Evolutionary conservation across 2,113 vertebrate species (phyloP).

Genomic region (Cyanistes caeruleus): DNA sequence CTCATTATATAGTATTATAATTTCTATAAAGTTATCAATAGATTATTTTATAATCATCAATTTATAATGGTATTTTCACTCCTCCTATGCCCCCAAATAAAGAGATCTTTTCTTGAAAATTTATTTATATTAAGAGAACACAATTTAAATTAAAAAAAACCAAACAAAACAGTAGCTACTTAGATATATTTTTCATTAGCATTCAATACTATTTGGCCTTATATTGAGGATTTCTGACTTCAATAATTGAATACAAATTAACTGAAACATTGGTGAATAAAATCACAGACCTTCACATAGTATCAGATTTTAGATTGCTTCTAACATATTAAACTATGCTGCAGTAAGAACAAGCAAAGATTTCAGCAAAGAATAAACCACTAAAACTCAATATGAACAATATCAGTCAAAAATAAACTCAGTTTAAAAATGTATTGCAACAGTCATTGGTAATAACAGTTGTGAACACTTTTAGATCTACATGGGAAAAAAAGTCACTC

Average conservation of each 20-base stretch:
- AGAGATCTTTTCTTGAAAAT: background rate
- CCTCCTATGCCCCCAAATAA: background rate
- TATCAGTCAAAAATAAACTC: background rate
- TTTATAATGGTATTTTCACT: background rate
- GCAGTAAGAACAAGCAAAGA: background rate
- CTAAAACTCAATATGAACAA: background rate
- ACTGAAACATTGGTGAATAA: background rate
- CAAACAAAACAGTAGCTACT: background rate
- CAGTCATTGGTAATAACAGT: background rate
- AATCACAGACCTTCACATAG: background rate
- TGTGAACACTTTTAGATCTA: background rate
- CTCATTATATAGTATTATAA: background rate
- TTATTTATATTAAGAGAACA: background rate
- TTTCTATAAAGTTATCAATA: background rate
- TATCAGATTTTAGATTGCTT: background rate
- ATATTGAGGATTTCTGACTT: background rate
- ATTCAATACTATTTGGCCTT: background rate
- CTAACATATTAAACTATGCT: background rate
- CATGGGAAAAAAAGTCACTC: background rate
- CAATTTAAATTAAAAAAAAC: background rate
- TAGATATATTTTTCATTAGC: background rate
- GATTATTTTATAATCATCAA: background rate
- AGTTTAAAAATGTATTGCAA: background rate
- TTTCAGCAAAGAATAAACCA: background rate
- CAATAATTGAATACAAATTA: background rate